These are phyloP conservation scores for Thinocorus orbignyianus DNA, from an alignment of 2,113 vertebrate genomes.

Conservation along the genomic window DNA sequence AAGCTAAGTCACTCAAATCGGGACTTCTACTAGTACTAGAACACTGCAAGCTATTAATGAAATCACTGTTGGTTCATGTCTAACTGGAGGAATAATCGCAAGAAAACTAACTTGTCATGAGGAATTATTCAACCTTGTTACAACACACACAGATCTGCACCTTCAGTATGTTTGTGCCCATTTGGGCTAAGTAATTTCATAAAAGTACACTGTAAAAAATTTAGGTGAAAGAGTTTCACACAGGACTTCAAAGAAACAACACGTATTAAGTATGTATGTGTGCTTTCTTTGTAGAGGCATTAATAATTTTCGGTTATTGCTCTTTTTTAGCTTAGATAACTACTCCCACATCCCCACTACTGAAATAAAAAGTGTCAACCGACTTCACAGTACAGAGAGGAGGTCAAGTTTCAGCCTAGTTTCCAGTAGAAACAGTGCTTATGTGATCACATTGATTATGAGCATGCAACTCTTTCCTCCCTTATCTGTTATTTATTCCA, in stretches of 20 bases:
- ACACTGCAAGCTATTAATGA: not conserved
- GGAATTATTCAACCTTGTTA: not conserved
- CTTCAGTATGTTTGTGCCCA: not conserved
- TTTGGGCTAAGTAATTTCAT: not conserved
- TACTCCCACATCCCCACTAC: not conserved
- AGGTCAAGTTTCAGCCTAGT: not conserved
- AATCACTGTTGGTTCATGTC: fast-evolving
- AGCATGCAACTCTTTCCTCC: not conserved
- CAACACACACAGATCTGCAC: not conserved
- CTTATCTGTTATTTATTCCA: slow-evolving; percentile 36
- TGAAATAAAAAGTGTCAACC: not conserved
- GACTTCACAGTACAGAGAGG: not conserved
- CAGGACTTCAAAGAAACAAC: not conserved
- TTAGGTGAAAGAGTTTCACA: not conserved
- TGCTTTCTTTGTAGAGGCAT: not conserved
- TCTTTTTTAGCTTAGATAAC: not conserved
- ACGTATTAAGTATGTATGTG: not conserved
- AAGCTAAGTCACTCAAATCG: not conserved
- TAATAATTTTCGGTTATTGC: not conserved
- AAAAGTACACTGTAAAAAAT: not conserved
- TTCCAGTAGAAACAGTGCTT: slow-evolving; percentile 10
- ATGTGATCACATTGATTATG: not conserved
- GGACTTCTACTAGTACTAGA: not conserved
- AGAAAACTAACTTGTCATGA: not conserved
- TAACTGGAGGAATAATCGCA: not conserved